These are phyloP conservation scores for Xenopus laevis DNA, from an alignment of 2,113 vertebrate species.

Conservation along the genomic window DNA sequence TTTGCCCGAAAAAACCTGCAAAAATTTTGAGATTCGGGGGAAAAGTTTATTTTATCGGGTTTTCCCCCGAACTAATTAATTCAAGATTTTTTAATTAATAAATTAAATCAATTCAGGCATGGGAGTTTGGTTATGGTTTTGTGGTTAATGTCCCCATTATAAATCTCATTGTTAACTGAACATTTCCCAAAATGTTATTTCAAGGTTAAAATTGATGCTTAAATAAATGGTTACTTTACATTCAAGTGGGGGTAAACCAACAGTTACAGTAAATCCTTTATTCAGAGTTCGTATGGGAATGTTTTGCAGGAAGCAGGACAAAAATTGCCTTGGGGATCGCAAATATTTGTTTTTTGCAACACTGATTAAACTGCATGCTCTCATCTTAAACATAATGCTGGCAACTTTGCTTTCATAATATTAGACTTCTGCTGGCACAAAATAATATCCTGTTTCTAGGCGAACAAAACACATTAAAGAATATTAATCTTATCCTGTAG, in stretches of 20 bases:
- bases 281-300: slow-evolving; percentile 13
- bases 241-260: background rate
- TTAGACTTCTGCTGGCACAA: slow-evolving; percentile 18
- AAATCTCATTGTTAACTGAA: background rate
- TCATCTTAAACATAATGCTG: slow-evolving; percentile 21
- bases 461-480: slow-evolving; percentile 8
- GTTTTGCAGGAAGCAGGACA: slow-evolving; percentile 25
- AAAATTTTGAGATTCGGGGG: too few species aligned
- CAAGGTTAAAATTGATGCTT: background rate
- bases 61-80: too few species aligned
- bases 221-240: background rate
- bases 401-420: slow-evolving; percentile 27
- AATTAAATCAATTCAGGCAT: too few species aligned
- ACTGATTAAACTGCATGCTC: slow-evolving; percentile 26
- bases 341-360: slow-evolving; percentile 45
- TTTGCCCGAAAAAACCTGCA: too few species aligned
- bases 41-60: too few species aligned
- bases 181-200: background rate
- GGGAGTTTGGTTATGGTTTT: too few species aligned
- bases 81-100: too few species aligned
- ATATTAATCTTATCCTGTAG: slow-evolving; percentile 2
- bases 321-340: slow-evolving; percentile 33
- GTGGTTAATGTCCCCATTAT: background rate
- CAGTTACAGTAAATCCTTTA: slow-evolving; percentile 3
- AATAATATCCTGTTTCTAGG: slow-evolving; percentile 24